These are phyloP conservation scores for Thunnus albacares DNA, from an alignment of 2,797 vertebrate species.

Conservation along the genomic window DNA sequence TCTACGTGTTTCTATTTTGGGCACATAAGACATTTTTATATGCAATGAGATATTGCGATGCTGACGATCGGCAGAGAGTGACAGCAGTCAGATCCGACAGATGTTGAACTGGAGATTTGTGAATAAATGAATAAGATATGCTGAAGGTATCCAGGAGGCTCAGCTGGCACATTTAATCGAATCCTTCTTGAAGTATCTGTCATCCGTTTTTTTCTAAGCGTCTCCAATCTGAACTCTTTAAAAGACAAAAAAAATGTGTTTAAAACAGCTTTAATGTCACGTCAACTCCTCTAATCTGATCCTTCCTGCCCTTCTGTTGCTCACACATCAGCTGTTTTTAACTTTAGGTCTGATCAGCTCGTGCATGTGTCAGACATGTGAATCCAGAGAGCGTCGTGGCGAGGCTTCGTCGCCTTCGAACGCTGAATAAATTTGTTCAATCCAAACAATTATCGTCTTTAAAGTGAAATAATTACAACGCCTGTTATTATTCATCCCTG, in stretches of 20 bases:
- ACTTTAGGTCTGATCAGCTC: background rate
- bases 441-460: slow-evolving; percentile 38
- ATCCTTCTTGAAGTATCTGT: background rate
- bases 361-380: background rate
- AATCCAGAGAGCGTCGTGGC: background rate
- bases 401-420: background rate
- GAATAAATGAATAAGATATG: background rate
- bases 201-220: background rate
- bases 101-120: background rate
- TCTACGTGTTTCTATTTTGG: background rate
- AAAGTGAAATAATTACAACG: slow-evolving; percentile 33
- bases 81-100: slow-evolving; percentile 3
- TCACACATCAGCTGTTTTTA: background rate
- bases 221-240: background rate
- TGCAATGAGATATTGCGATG: background rate
- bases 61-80: background rate
- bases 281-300: background rate
- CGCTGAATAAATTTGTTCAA: background rate
- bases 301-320: background rate
- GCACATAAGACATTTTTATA: background rate
- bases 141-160: background rate
- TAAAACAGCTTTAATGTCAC: too few relatives aligned
- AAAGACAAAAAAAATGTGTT: background rate
- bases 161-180: background rate
- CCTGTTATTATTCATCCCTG: slow-evolving; percentile 6